phyloP scores from a whole-genome alignment of 2,113 vertebrate genomes.

The Lophura nycthemera region DNA sequence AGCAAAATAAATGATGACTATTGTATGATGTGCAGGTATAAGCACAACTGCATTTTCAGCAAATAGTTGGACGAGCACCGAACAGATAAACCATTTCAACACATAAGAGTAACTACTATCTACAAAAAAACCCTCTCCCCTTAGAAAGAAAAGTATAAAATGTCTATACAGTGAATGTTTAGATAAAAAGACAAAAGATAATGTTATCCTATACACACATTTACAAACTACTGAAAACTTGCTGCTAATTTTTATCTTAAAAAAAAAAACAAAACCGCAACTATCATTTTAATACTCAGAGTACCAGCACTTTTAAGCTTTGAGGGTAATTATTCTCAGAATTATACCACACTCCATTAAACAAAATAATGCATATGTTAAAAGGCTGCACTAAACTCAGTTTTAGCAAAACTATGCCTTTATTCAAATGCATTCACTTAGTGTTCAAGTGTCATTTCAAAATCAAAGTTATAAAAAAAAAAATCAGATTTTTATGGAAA shows the following conservation, averaged over 20 bases:
- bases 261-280: neutral
- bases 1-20: neutral
- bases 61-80: neutral
- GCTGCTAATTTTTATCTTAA: neutral
- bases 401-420: slow-evolving; percentile 54
- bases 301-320: slow-evolving; percentile 23
- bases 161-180: neutral
- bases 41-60: neutral
- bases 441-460: slow-evolving; percentile 69
- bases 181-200: neutral
- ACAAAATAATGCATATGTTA: slow-evolving; percentile 45
- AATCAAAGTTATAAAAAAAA: slow-evolving; percentile 77
- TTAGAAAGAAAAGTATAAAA: neutral
- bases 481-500: slow-evolving; percentile 80
- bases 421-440: slow-evolving; percentile 53
- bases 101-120: neutral
- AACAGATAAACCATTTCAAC: neutral
- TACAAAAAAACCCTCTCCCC: neutral
- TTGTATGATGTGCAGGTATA: neutral
- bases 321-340: slow-evolving; percentile 43
- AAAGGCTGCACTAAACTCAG: slow-evolving; percentile 25
- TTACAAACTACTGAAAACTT: neutral
- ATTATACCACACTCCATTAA: slow-evolving; percentile 57
- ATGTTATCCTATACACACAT: neutral
- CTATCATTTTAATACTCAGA: slow-evolving; percentile 33